Evolutionary conservation across 2,888 invertebrate genomes (phyloP), one percentile per base, ranked within the genome.

Genomic region (Trissolcus japonicus): DNA sequence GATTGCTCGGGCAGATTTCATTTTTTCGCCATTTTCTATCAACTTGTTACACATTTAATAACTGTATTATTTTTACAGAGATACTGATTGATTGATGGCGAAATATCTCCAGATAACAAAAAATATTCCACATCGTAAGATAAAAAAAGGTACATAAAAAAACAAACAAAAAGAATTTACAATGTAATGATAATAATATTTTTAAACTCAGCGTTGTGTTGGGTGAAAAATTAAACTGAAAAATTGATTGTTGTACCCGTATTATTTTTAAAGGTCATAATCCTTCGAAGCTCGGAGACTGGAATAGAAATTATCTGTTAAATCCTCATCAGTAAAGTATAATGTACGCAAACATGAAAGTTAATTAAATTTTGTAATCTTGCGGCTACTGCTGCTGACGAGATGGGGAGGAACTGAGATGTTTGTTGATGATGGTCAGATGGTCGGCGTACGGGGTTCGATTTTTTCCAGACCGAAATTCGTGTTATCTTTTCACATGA

Each of bases 301-400:
- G 50, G 54, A 61, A 55, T 59, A 62, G 46, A 19, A 35, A 66
- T 74, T 67, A 61, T 68, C 59, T 67, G 59, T 65, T 40, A 65
- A 66, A 55, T 50, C 25, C 41, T 43, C 59, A 69, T 62, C 67
- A 62, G 50, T 43, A 55, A 68, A 61, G 76, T 78, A 81, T 84
- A 81, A 84, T 84, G 82, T 81, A 82, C 80, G 80, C 76, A 76
- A 67, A 68, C 77, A 78, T 56, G 67, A 56, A 74, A 82, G 84
- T 83, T 86, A 85, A 87, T 86, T 86, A 82, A 86, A 86, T 83
- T 82, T 81, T 77, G 82, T 83, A 85, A 82, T 83, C 81, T 79
- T 79, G 82, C 80, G 79, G 82, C 77, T 81, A 81, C 82, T 80
- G 83, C 80, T 43, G 17, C 65, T 43, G 48, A 59, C 46, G 43